Evolutionary conservation across 37 sponge, comb jelly and placozoan genomes (phyloP).

Genomic region (Amphimedon queenslandica): DNA sequence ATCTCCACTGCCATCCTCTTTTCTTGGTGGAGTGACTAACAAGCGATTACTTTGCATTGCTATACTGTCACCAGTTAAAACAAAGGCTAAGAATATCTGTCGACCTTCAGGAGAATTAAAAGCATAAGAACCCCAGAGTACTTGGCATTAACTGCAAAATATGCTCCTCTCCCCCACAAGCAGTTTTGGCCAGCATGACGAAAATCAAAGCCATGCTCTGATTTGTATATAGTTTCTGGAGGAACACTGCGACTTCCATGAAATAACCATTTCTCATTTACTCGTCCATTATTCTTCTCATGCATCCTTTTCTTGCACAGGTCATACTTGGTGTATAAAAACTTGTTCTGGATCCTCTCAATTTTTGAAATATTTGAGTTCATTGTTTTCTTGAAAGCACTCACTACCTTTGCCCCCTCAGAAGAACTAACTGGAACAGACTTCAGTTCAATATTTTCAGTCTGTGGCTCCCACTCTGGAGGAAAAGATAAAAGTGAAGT

Average conservation of each 20-base stretch:
- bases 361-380: slow-evolving; percentile 11
- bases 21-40: slow-evolving; percentile 21
- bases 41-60: not conserved
- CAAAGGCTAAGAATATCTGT: slow-evolving; percentile 53
- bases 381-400: slow-evolving; percentile 22
- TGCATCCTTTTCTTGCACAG: slow-evolving; percentile 35
- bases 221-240: slow-evolving; percentile 33
- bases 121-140: slow-evolving; percentile 51
- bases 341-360: slow-evolving; percentile 70
- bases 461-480: slow-evolving; percentile 20
- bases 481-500: no score
- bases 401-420: slow-evolving; percentile 26
- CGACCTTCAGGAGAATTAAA: not conserved
- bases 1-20: not conserved
- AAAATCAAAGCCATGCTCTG: slow-evolving; percentile 69
- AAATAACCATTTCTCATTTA: slow-evolving; percentile 55
- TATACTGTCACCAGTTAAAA: slow-evolving; percentile 44
- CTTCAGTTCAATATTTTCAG: not conserved
- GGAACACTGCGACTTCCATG: slow-evolving; percentile 54
- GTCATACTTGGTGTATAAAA: slow-evolving; percentile 50
- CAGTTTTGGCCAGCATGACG: slow-evolving; percentile 44
- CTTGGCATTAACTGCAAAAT: slow-evolving; percentile 81
- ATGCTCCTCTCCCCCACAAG: slow-evolving; percentile 75
- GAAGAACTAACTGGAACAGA: not conserved
- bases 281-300: slow-evolving; percentile 22